Base-by-base conservation (phyloP, 2,888 invertebrate genomes). In the Phengaris arion region DNA sequence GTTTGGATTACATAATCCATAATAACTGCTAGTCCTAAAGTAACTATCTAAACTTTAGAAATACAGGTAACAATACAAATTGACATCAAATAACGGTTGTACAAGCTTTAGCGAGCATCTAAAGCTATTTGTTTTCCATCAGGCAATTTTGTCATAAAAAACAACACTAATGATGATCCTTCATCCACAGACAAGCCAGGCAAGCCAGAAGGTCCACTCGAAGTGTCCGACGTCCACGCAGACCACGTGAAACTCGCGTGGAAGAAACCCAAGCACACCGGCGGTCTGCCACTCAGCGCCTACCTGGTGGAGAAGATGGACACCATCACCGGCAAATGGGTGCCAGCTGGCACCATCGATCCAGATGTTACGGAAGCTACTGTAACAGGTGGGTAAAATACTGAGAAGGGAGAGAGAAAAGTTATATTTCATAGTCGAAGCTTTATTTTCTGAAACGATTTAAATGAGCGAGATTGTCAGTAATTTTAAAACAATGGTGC, bases 231-330 rank as follows among this genome's bases (percentile, higher is more conserved):
- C 86, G 95, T 99, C 0, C 98, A 97, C 89, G 98, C 98, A 78
- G 98, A 99, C 87, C 98, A 98, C 75, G 99, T 98, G 85, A 98
- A 97, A 84, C 94, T 99, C 12, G 96, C 97, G 82, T 99, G 99
- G 99, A 96, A 97, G 81, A 98, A 98, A 84, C 99, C 99, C 0
- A 98, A 98, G 87, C 99, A 99, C 89, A 98, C 99, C 80, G 99
- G 99, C 55, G 99, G 99, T 12, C 90, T 98, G 68, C 98, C 99
- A 6, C 95, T 99, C 80, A 97, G 97, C 12, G 96, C 97, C 4
- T 99, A 97, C 88, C 94, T 98, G 2, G 95, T 99, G 79, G 99
- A 99, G 93, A 99, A 99, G 91, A 97, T 98, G 96, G 99, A 99
- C 86, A 95, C 95, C 0, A 94, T 96, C 54, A 96, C 97, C 46